Evolutionary conservation across 2,797 vertebrate genomes (phyloP).

Genomic region (Chelidonichthys spinosus): DNA sequence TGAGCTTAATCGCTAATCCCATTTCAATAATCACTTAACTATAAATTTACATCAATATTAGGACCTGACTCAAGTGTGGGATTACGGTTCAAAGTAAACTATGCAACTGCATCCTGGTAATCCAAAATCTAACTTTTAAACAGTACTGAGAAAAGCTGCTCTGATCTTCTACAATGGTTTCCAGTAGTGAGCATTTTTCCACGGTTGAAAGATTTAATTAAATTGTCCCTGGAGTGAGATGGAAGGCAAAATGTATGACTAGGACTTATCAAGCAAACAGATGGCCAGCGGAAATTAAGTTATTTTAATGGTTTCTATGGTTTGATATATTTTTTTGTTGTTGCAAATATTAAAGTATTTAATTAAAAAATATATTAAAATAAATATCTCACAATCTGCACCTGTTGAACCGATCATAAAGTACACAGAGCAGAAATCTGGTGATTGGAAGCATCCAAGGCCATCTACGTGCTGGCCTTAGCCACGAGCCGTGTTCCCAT

Average conservation of each 20-base stretch:
- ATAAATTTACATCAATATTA: constrained; percentile 9
- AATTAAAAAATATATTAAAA: background rate
- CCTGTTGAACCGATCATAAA: background rate
- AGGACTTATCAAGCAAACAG: background rate
- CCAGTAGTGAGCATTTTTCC: background rate
- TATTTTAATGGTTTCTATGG: background rate
- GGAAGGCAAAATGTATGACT: background rate
- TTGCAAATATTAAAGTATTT: background rate
- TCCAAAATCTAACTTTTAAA: constrained; percentile 20
- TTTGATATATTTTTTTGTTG: background rate
- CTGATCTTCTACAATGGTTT: background rate
- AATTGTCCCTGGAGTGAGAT: background rate
- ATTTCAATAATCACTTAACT: constrained; percentile 13
- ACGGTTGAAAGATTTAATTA: background rate
- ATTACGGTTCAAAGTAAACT: constrained; percentile 19
- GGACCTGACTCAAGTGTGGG: constrained; percentile 11
- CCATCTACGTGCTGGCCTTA: background rate
- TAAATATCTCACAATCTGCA: background rate
- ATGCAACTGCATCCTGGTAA: constrained; percentile 4
- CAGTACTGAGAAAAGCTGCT: background rate
- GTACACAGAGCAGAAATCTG: background rate
- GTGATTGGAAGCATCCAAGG: background rate
- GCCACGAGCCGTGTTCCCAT: background rate
- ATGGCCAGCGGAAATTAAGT: background rate
- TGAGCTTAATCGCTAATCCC: constrained; percentile 1